Percentiles rank a stretch among this genome's conserved stretches.
These are phyloP conservation scores for Nylanderia fulva DNA, from an alignment of 1,140 invertebrate species.

Conservation along the genomic window DNA sequence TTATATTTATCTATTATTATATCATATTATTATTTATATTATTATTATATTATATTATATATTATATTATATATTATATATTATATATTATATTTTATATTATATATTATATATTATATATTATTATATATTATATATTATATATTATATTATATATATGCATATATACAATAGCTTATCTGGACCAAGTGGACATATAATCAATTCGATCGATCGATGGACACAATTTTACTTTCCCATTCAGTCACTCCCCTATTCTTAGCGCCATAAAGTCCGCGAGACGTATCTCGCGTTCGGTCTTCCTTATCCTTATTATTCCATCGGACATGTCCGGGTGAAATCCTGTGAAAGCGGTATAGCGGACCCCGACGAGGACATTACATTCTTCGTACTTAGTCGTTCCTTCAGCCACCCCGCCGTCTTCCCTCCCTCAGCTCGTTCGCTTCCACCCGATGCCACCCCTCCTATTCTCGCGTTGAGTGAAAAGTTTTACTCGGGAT, in stretches of 20 bases:
- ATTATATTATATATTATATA: neutral
- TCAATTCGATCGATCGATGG: conserved; percentile 5
- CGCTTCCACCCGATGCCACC: conserved; percentile 45
- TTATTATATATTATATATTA: neutral
- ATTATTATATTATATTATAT: too few relatives aligned
- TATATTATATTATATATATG: neutral
- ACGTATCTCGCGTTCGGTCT: conserved; percentile 47
- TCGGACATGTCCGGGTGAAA: conserved; percentile 77
- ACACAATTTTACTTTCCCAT: neutral
- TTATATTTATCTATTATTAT: too few relatives aligned
- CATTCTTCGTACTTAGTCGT: conserved; percentile 80
- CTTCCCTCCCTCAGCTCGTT: conserved; percentile 64
- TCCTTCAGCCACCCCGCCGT: conserved; percentile 43
- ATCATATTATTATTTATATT: too few relatives aligned
- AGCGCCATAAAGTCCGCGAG: neutral
- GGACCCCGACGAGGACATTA: conserved; percentile 74
- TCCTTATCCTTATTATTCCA: conserved; percentile 78
- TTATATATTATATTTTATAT: neutral
- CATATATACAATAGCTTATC: neutral
- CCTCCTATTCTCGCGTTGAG: conserved; percentile 83
- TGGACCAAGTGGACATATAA: neutral
- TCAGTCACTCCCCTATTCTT: neutral
- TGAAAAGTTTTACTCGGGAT: conserved; percentile 86
- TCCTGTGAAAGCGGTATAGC: conserved; percentile 77
- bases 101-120: neutral